Conservation (phyloP, 2,888 invertebrate species). For the Ashinkailepas kermadecensis region DNA sequence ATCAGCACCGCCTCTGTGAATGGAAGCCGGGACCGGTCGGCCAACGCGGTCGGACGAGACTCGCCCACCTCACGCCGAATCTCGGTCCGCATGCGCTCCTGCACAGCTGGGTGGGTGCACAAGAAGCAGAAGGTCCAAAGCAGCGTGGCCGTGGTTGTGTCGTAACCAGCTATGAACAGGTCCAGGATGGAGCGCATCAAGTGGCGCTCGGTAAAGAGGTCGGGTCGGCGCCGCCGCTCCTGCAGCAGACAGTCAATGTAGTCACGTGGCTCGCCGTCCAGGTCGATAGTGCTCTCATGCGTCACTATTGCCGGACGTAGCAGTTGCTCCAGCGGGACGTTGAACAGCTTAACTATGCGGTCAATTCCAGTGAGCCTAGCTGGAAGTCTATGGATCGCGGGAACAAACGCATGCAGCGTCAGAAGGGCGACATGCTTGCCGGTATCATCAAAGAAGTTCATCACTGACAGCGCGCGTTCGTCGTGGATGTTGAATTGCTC, state of each 20-base stretch:
- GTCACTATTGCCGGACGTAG: neutral
- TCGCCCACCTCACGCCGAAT: neutral
- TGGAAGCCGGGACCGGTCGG: slow-evolving; percentile 14
- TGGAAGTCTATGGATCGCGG: neutral
- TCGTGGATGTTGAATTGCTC: slow-evolving; percentile 7
- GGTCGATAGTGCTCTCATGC: slow-evolving; percentile 22
- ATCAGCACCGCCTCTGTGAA: slow-evolving; percentile 23
- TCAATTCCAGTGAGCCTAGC: neutral
- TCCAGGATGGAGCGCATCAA: neutral
- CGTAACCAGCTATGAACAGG: slow-evolving; percentile 25
- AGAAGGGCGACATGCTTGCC: too few relatives aligned
- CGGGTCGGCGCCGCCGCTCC: slow-evolving; percentile 28
- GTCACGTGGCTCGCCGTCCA: slow-evolving; percentile 27
- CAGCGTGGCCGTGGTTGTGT: slow-evolving; percentile 25
- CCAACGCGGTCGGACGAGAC: neutral
- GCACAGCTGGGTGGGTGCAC: slow-evolving; percentile 1
- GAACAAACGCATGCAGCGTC: neutral
- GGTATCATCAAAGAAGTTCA: neutral
- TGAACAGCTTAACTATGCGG: neutral
- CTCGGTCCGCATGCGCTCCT: slow-evolving; percentile 5
- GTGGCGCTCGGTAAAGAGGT: slow-evolving; percentile 7
- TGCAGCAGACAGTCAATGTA: slow-evolving; percentile 33
- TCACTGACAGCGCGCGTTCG: neutral
- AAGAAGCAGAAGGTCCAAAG: slow-evolving; percentile 25
- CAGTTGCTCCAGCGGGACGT: neutral